phyloP scores from a whole-genome alignment of 2,888 invertebrate genomes.

The Anaspis maculata region DNA sequence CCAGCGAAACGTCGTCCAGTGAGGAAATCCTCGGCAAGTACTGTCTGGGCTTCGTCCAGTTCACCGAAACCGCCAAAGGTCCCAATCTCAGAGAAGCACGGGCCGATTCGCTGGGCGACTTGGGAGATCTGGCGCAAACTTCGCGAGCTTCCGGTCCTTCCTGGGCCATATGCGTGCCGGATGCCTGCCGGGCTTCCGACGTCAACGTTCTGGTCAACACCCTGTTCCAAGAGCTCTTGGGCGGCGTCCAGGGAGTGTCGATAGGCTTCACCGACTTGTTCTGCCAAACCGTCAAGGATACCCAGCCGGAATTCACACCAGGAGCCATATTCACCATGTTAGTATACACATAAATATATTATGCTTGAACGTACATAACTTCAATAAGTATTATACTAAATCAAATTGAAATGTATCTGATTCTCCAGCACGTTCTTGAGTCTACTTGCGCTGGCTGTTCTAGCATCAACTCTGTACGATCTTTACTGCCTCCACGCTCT shows the following conservation, averaged over 20 bases:
- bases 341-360: too few relatives aligned
- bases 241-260: conserved; percentile 6
- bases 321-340: conserved; percentile 21
- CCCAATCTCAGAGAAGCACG: background rate
- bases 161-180: conserved; percentile 20
- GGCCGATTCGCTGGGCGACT: background rate
- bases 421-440: conserved; percentile 16
- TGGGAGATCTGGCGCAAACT: background rate
- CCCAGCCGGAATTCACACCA: conserved; percentile 14
- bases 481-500: conserved; percentile 12
- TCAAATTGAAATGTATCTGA: conserved; percentile 1
- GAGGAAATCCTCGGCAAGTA: conserved; percentile 12
- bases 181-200: conserved; percentile 35
- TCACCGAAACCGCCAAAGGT: background rate
- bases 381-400: conserved; percentile 1
- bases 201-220: conserved; percentile 33
- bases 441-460: conserved; percentile 11
- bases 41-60: conserved; percentile 4
- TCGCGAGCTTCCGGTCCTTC: conserved; percentile 4
- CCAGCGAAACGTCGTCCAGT: background rate
- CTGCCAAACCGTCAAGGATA: conserved; percentile 21
- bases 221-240: too few relatives aligned
- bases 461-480: conserved; percentile 21
- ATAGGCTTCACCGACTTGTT: conserved; percentile 12
- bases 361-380: too few relatives aligned